A percentile compares a stretch with the other conserved stretches of the same genome.
Evolutionary conservation across 2,888 invertebrate genomes (phyloP).

Genomic region (Drosophila algonquin): DNA sequence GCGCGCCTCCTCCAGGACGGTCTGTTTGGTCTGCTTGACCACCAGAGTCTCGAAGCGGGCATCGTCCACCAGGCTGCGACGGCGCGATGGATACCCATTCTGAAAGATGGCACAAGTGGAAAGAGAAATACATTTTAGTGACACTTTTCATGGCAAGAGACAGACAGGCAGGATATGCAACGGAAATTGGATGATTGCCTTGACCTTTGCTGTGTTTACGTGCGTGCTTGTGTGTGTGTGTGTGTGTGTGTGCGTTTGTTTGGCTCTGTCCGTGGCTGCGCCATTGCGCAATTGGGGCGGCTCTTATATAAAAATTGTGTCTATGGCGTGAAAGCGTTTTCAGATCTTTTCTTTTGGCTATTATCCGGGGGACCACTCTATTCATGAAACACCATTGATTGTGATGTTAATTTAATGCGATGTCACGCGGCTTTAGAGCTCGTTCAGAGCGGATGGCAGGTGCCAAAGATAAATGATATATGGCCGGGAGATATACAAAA

Average conservation of each 20-base stretch:
- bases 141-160: neutral
- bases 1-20: slow-evolving; percentile 95
- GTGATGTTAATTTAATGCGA: slow-evolving; percentile 44
- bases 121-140: slow-evolving; percentile 30
- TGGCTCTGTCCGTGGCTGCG: neutral
- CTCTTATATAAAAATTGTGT: slow-evolving; percentile 24
- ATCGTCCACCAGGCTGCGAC: slow-evolving; percentile 98
- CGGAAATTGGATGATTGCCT: slow-evolving; percentile 63
- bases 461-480: slow-evolving; percentile 18
- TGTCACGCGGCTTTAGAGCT: slow-evolving; percentile 21
- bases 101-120: slow-evolving; percentile 84
- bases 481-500: slow-evolving; percentile 20
- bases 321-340: slow-evolving; percentile 30
- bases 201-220: slow-evolving; percentile 33
- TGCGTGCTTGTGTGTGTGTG: neutral
- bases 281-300: slow-evolving; percentile 36
- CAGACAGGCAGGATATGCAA: slow-evolving; percentile 66
- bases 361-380: slow-evolving; percentile 28
- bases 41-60: slow-evolving; percentile 98
- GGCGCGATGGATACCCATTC: slow-evolving; percentile 98
- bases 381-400: slow-evolving; percentile 23
- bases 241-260: neutral
- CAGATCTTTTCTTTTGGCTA: slow-evolving; percentile 41
- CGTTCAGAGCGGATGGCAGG: slow-evolving; percentile 3
- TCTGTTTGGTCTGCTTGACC: slow-evolving; percentile 97